phyloP scores from a whole-genome alignment of 2,797 vertebrate genomes.

The Pangasius larnaudii region DNA sequence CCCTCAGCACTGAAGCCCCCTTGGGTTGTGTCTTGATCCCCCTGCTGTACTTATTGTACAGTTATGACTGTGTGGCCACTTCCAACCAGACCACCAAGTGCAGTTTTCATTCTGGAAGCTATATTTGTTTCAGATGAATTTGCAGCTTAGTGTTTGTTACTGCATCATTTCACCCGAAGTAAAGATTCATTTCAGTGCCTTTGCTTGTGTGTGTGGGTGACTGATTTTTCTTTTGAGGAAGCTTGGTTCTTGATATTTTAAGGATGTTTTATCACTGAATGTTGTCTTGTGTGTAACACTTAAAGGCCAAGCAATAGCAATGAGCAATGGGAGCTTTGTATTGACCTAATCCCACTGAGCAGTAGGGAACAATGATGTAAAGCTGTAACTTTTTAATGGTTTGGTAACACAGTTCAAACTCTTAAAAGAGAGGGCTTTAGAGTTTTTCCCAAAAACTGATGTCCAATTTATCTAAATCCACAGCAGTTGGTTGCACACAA shows the following conservation, averaged over 20 bases:
- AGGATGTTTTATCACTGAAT: conserved; percentile 48
- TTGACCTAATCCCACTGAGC: conserved; percentile 67
- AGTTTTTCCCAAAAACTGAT: conserved; percentile 65
- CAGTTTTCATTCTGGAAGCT: not conserved
- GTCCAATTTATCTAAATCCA: conserved; percentile 70
- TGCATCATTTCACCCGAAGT: not conserved
- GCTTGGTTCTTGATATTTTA: not conserved
- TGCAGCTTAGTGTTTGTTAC: not conserved
- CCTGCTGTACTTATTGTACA: no score
- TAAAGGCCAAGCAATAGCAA: not conserved
- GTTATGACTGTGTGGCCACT: no score
- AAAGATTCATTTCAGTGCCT: conserved; percentile 3
- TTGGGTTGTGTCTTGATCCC: no score
- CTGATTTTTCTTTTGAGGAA: conserved; percentile 8
- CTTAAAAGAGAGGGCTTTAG: conserved; percentile 18
- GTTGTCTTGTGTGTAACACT: not conserved
- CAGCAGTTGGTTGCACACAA: conserved; percentile 69
- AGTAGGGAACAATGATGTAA: conserved; percentile 48
- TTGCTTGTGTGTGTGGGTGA: not conserved
- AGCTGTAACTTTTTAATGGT: conserved; percentile 60
- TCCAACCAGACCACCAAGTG: no score
- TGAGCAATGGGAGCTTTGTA: conserved; percentile 63
- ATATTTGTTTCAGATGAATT: not conserved
- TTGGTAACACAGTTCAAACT: conserved; percentile 69
- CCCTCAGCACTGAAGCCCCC: no score